Percentiles rank a stretch among this genome's conserved stretches.
These are phyloP conservation scores for Drosophila paranaensis DNA, from an alignment of 2,888 invertebrate genomes.

Conservation along the genomic window DNA sequence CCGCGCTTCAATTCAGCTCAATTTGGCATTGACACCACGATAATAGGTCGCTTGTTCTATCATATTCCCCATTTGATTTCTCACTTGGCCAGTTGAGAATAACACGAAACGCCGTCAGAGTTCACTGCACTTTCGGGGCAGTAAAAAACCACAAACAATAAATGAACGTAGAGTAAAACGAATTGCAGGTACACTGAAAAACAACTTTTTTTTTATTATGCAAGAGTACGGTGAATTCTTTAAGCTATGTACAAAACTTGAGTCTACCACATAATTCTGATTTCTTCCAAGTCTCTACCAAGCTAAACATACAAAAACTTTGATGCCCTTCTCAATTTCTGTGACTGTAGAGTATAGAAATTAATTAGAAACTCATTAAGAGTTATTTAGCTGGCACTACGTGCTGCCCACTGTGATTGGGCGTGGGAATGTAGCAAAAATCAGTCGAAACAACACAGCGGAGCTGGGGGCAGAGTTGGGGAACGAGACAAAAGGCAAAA, in stretches of 20 bases:
- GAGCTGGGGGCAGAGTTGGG: neutral
- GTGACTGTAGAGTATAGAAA: slow-evolving; percentile 34
- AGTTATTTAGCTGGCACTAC: slow-evolving; percentile 47
- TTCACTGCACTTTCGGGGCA: slow-evolving; percentile 64
- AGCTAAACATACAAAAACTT: neutral
- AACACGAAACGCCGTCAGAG: slow-evolving; percentile 32
- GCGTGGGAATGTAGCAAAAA: slow-evolving; percentile 61
- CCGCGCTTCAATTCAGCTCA: slow-evolving; percentile 66
- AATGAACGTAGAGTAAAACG: neutral
- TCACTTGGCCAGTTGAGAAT: slow-evolving; percentile 40
- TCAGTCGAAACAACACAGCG: slow-evolving; percentile 6
- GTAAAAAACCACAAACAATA: neutral
- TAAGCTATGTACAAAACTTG: fast-evolving
- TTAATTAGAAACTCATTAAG: slow-evolving; percentile 76
- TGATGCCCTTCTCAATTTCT: neutral
- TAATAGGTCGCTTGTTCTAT: slow-evolving; percentile 33
- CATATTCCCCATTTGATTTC: slow-evolving; percentile 54
- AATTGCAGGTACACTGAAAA: neutral
- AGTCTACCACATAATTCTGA: neutral
- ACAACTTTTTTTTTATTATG: neutral
- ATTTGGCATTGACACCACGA: slow-evolving; percentile 66
- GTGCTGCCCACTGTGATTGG: slow-evolving; percentile 43
- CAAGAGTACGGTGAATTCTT: neutral
- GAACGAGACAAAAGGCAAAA: slow-evolving; percentile 7
- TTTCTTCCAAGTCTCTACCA: neutral